phyloP scores from a whole-genome alignment of 30 jellyfish, hydroid and myxozoan species.

The Chironex yamaguchii region DNA sequence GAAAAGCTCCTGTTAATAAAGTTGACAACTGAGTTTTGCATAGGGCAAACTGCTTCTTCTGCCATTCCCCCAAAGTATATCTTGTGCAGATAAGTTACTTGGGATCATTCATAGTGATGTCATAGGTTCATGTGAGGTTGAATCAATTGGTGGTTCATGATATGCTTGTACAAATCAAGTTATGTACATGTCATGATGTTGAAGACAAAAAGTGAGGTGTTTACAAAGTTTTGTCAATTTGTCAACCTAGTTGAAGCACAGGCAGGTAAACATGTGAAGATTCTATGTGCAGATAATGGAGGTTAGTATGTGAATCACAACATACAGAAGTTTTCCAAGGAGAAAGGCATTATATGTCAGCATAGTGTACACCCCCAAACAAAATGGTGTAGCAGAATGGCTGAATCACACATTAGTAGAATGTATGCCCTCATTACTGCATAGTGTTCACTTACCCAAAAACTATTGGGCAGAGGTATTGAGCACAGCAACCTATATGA shows the following conservation, averaged over 20 bases:
- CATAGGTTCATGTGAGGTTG: conserved; percentile 28
- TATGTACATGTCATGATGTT: conserved; percentile 18
- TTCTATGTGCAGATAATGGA: too few species aligned
- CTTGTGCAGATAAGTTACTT: background rate
- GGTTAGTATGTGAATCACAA: too few species aligned
- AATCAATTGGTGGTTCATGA: conserved; percentile 57
- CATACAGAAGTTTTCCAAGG: too few species aligned
- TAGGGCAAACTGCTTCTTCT: conserved; percentile 47
- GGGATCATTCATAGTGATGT: conserved; percentile 54
- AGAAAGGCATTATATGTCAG: too few species aligned
- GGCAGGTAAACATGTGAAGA: too few species aligned
- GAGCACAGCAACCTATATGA: background rate
- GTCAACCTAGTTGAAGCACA: background rate
- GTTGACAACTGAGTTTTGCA: conserved; percentile 40
- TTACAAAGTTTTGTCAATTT: conserved; percentile 9
- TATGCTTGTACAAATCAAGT: conserved; percentile 20
- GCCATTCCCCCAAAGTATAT: conserved; percentile 10
- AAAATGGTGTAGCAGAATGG: conserved; percentile 2
- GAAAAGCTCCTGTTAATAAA: background rate
- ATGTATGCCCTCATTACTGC: background rate
- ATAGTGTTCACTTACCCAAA: background rate
- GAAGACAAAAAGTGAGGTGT: conserved; percentile 27
- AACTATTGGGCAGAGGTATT: background rate
- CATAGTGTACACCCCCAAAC: too few species aligned
- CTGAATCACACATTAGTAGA: background rate